A percentile compares a stretch with the other conserved stretches of the same genome.
These are phyloP conservation scores for Coracopsis vasa DNA, from an alignment of 2,113 vertebrate genomes.

Conservation along the genomic window DNA sequence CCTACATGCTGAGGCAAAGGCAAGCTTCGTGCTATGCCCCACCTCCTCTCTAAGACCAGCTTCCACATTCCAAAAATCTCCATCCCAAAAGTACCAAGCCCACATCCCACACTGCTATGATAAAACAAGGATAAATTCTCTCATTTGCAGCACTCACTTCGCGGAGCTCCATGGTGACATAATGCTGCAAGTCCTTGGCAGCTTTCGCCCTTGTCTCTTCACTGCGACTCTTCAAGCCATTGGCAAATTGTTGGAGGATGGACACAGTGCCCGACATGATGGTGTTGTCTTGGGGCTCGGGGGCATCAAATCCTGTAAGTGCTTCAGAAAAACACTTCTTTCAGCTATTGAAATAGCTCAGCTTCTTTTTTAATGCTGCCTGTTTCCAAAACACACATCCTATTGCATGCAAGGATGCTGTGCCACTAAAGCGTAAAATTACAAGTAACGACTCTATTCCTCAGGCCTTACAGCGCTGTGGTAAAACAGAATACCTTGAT, in stretches of 20 bases:
- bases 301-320: constrained; percentile 57
- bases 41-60: background rate
- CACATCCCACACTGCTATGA: rapidly evolving
- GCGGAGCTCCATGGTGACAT: constrained; percentile 96
- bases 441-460: background rate
- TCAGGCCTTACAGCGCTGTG: background rate
- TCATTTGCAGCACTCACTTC: constrained; percentile 76
- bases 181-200: constrained; percentile 97
- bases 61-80: background rate
- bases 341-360: background rate
- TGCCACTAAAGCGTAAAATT: background rate
- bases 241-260: constrained; percentile 94
- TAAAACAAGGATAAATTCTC: rapidly evolving
- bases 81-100: background rate
- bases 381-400: background rate
- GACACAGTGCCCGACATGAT: constrained; percentile 90
- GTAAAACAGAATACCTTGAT: background rate
- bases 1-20: background rate
- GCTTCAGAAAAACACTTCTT: background rate
- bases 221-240: constrained; percentile 92
- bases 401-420: background rate
- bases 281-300: background rate
- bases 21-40: background rate
- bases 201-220: constrained; percentile 94
- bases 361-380: background rate